Evolutionary conservation across 2,797 vertebrate species (phyloP).

Genomic region (Loriculus beryllinus): DNA sequence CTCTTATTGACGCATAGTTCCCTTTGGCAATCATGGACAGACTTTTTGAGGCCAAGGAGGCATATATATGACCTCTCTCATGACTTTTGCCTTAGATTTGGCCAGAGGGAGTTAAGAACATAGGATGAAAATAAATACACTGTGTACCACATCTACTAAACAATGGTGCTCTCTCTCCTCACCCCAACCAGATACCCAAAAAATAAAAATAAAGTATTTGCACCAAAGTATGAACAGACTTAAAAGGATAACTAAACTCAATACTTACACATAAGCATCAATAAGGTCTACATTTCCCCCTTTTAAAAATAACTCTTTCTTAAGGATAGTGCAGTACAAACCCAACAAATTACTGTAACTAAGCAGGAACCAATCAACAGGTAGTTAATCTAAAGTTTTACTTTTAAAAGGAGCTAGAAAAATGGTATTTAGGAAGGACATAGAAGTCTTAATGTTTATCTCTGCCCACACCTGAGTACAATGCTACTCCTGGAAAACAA

Average conservation of each 20-base stretch:
- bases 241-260: not conserved
- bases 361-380: not conserved
- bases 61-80: not conserved
- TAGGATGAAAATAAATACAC: not conserved
- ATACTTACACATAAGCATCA: not conserved
- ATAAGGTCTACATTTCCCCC: not conserved
- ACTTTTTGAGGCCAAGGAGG: not conserved
- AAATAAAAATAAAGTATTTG: not conserved
- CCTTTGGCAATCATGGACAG: not conserved
- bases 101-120: not conserved
- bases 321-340: not conserved
- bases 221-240: not conserved
- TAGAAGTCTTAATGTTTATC: not conserved
- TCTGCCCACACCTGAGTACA: not conserved
- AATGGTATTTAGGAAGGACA: not conserved
- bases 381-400: not conserved
- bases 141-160: not conserved
- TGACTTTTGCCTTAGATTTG: not conserved
- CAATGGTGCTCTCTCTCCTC: not conserved
- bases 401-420: not conserved
- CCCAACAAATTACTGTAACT: not conserved
- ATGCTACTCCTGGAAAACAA: not conserved
- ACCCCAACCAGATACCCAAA: not conserved
- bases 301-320: not conserved
- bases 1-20: not conserved